Percentiles rank a stretch among this genome's conserved stretches.
Evolutionary conservation across 2,888 invertebrate species (phyloP).

Genomic region (Sinopyrophorus schimmeli): DNA sequence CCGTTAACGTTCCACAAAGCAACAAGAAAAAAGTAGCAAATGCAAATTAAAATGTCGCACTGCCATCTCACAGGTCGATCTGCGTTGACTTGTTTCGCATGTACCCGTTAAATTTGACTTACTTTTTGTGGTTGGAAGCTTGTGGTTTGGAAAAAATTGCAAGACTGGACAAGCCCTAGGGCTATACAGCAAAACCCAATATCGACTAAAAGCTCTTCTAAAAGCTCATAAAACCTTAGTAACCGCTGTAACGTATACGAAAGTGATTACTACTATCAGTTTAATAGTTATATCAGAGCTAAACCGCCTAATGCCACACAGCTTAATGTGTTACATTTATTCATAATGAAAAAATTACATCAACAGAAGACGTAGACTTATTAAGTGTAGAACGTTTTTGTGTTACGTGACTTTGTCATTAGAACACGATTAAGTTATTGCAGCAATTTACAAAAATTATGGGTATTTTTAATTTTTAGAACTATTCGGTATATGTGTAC

Average conservation of each 20-base stretch:
- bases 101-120: constrained; percentile 8
- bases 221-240: constrained; percentile 7
- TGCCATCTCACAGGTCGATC: constrained; percentile 2
- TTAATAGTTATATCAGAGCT: constrained; percentile 5
- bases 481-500: too few species aligned
- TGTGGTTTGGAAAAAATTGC: constrained; percentile 4
- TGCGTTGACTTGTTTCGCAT: not conserved
- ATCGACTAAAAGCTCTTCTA: constrained; percentile 18
- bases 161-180: constrained; percentile 15
- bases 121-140: constrained; percentile 3
- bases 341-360: constrained; percentile 9
- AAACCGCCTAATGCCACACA: constrained; percentile 13
- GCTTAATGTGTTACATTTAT: constrained; percentile 2
- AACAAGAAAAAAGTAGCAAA: constrained; percentile 10
- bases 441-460: too few species aligned
- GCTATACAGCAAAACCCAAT: constrained; percentile 13
- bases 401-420: too few species aligned
- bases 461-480: too few species aligned
- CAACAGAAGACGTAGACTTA: not conserved
- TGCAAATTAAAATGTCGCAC: constrained; percentile 8
- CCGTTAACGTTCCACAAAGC: not conserved
- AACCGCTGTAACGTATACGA: constrained; percentile 4
- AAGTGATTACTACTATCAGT: constrained; percentile 16
- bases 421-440: too few species aligned
- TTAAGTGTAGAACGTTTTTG: too few species aligned